A percentile compares a stretch with the other conserved stretches of the same genome.
These are phyloP conservation scores for Pantelozetes paolii DNA, from an alignment of 2,888 invertebrate species.

Conservation along the genomic window DNA sequence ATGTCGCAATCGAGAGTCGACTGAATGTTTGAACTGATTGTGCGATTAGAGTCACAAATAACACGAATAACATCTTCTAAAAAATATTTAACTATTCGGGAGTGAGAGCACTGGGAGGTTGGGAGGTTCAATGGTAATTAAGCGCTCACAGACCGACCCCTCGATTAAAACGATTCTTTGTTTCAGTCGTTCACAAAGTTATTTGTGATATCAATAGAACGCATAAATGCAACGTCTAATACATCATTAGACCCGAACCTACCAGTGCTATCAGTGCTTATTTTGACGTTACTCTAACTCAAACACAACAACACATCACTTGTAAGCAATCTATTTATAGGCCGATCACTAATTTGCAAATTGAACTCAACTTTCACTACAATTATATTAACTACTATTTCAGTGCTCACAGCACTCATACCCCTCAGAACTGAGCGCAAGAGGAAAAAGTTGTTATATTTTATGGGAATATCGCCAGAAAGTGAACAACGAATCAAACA, in stretches of 20 bases:
- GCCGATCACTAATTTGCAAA: slow-evolving; percentile 34
- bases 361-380: slow-evolving; percentile 17
- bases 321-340: slow-evolving; percentile 34
- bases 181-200: slow-evolving; percentile 14
- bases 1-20: slow-evolving; percentile 5
- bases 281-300: neutral
- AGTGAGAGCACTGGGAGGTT: neutral
- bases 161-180: slow-evolving; percentile 32
- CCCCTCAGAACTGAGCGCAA: no score
- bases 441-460: neutral
- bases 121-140: slow-evolving; percentile 33
- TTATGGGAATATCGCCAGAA: slow-evolving; percentile 30
- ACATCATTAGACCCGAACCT: slow-evolving; percentile 25
- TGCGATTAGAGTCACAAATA: slow-evolving; percentile 8
- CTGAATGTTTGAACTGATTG: slow-evolving; percentile 34
- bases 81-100: slow-evolving; percentile 8
- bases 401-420: neutral
- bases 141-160: slow-evolving; percentile 31
- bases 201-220: slow-evolving; percentile 21
- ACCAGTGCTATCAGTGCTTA: neutral
- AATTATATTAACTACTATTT: slow-evolving; percentile 18
- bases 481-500: slow-evolving; percentile 9
- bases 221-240: slow-evolving; percentile 29
- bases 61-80: slow-evolving; percentile 30
- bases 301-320: slow-evolving; percentile 24